phyloP scores from a whole-genome alignment of 2,888 invertebrate genomes.

The Ornithoptera alexandrae region DNA sequence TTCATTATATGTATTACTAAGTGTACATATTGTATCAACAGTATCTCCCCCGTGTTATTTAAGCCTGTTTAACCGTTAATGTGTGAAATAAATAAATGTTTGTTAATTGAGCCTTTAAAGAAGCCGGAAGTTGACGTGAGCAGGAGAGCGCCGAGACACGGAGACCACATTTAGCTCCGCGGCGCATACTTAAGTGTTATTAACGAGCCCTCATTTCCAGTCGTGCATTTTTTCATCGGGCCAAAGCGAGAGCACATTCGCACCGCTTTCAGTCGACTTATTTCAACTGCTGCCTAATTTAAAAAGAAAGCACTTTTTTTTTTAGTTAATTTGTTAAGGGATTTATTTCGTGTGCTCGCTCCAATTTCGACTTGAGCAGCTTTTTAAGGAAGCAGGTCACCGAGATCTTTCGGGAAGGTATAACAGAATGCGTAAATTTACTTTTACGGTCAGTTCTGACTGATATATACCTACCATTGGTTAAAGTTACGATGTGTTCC shows the following conservation, averaged over 20 bases:
- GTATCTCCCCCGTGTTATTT: too few relatives aligned
- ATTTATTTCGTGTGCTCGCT: slow-evolving; percentile 4
- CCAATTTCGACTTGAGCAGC: background rate
- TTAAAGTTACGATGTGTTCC: too few relatives aligned
- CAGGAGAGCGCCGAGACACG: background rate
- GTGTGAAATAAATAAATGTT: too few relatives aligned
- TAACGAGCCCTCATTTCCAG: slow-evolving; percentile 14
- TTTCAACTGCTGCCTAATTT: slow-evolving; percentile 27
- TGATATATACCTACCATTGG: background rate
- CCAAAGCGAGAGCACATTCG: slow-evolving; percentile 11
- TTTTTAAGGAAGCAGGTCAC: slow-evolving; percentile 10
- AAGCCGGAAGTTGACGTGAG: background rate
- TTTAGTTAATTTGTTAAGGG: slow-evolving; percentile 5
- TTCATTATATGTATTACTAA: too few relatives aligned
- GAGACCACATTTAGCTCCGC: background rate
- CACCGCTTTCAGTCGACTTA: slow-evolving; percentile 36
- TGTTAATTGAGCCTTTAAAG: too few relatives aligned
- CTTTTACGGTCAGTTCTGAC: background rate
- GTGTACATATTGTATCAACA: too few relatives aligned
- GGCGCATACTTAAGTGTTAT: slow-evolving; percentile 23
- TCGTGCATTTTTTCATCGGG: slow-evolving; percentile 25
- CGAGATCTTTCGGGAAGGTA: background rate
- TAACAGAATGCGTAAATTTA: background rate
- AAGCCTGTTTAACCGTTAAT: too few relatives aligned
- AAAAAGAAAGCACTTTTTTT: background rate